A percentile compares a stretch with the other conserved stretches of the same genome.
phyloP scores from a whole-genome alignment of 2,797 vertebrate genomes.

The Merluccius polli region DNA sequence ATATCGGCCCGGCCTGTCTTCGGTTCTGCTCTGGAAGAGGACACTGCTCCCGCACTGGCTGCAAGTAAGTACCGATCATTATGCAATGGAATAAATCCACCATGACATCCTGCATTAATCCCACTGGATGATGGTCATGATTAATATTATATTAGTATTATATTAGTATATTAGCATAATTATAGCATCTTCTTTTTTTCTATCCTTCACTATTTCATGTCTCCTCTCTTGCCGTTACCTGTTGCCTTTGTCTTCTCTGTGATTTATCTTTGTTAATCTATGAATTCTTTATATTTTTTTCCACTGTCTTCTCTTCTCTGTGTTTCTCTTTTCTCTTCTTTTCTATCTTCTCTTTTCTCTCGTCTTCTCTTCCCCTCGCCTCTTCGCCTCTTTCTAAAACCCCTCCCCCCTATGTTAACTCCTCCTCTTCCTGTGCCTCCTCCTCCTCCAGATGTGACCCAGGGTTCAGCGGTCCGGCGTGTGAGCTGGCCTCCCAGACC shows the following conservation, averaged over 20 bases:
- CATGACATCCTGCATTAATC: conserved; percentile 40
- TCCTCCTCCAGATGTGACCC: conserved; percentile 83
- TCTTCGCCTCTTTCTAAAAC: too few species aligned
- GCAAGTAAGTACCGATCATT: conserved; percentile 82
- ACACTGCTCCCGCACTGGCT: conserved; percentile 92
- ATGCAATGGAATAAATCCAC: conserved; percentile 51
- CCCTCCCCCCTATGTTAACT: neutral
- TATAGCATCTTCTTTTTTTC: neutral
- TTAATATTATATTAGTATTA: conserved; percentile 40
- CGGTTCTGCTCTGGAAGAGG: conserved; percentile 96
- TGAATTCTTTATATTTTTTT: conserved; percentile 26
- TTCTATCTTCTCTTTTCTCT: neutral
- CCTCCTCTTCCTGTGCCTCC: neutral
- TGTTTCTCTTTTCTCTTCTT: conserved; percentile 6
- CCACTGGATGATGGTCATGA: conserved; percentile 39
- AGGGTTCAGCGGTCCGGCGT: conserved; percentile 93
- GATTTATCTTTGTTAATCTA: conserved; percentile 23
- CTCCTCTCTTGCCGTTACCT: neutral
- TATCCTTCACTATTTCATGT: too few species aligned
- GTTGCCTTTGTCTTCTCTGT: neutral
- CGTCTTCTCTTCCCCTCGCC: neutral
- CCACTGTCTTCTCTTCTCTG: conserved; percentile 20
- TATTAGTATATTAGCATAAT: neutral
- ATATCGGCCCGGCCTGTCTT: conserved; percentile 92
- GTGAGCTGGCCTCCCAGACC: conserved; percentile 92